A percentile compares a stretch with the other conserved stretches of the same genome.
Conservation (phyloP, 2,797 vertebrate species). For the Semotilus atromaculatus region DNA sequence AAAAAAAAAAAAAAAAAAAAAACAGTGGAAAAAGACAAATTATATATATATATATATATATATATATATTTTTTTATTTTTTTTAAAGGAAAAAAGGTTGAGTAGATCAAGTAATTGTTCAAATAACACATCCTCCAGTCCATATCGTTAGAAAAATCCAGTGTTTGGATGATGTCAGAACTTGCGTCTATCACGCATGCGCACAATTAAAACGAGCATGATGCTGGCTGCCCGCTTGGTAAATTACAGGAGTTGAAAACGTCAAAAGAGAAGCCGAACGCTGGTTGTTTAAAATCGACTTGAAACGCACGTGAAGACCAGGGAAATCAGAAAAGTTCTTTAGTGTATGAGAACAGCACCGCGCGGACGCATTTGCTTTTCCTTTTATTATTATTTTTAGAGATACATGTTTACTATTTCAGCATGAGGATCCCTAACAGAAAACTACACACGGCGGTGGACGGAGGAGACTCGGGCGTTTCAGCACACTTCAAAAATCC, state of each 20-base stretch:
- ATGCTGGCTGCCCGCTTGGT: constrained; percentile 7
- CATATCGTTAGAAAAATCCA: background rate
- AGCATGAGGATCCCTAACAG: constrained; percentile 77
- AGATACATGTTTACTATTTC: background rate
- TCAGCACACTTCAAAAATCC: constrained; percentile 82
- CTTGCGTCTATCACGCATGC: constrained; percentile 39
- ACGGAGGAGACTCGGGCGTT: constrained; percentile 66
- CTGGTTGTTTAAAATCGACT: background rate
- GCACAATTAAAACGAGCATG: constrained; percentile 3
- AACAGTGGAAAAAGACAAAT: too few relatives aligned
- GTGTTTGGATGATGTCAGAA: constrained; percentile 15
- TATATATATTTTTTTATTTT: too few relatives aligned
- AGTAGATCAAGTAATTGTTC: background rate
- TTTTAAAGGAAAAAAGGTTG: too few relatives aligned
- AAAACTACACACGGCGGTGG: constrained; percentile 63
- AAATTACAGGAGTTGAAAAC: background rate
- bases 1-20: background rate
- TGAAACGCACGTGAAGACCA: background rate
- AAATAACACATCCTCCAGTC: too few relatives aligned
- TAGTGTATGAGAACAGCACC: background rate
- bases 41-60: too few relatives aligned
- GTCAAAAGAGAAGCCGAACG: background rate
- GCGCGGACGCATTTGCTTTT: background rate
- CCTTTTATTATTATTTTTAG: background rate
- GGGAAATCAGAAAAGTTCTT: background rate